phyloP scores from a whole-genome alignment of 2,888 invertebrate species.

The Allophyes oxyacanthae region DNA sequence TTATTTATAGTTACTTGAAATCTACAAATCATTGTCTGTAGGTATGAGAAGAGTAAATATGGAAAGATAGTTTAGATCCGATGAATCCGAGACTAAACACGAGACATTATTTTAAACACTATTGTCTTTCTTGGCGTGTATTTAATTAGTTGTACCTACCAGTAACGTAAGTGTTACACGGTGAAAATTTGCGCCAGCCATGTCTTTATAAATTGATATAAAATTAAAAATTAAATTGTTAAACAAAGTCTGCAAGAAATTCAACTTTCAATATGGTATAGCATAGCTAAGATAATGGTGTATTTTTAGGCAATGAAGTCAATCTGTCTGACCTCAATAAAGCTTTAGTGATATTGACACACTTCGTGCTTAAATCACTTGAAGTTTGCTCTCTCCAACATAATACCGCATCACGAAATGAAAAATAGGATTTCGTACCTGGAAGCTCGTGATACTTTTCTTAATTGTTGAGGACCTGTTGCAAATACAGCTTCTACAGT shows the following conservation, averaged over 20 bases:
- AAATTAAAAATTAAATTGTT: no score
- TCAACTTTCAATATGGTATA: no score
- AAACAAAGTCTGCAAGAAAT: no score
- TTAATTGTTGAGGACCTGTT: conserved; percentile 87
- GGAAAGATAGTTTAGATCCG: conserved; percentile 5
- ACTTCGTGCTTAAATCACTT: no score
- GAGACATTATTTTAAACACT: conserved; percentile 25
- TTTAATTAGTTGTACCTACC: conserved; percentile 5
- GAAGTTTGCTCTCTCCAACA: no score
- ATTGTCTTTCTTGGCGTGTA: conserved; percentile 24
- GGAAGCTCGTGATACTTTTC: conserved; percentile 89
- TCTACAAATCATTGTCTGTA: no score
- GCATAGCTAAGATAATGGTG: no score
- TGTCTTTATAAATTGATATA: no score
- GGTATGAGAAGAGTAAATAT: background rate
- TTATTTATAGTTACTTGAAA: conserved; percentile 6
- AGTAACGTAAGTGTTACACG: no score
- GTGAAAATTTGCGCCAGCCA: conserved; percentile 4
- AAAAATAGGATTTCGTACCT: conserved; percentile 87
- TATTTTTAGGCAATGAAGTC: no score
- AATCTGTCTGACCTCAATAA: no score
- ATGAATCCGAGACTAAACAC: conserved; percentile 20
- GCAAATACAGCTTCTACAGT: conserved; percentile 91
- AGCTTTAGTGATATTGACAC: no score
- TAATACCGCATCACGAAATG: background rate